Percentiles rank a stretch among this genome's conserved stretches.
Conservation (phyloP, 2,113 vertebrate genomes). For the Pteruthius melanotis region DNA sequence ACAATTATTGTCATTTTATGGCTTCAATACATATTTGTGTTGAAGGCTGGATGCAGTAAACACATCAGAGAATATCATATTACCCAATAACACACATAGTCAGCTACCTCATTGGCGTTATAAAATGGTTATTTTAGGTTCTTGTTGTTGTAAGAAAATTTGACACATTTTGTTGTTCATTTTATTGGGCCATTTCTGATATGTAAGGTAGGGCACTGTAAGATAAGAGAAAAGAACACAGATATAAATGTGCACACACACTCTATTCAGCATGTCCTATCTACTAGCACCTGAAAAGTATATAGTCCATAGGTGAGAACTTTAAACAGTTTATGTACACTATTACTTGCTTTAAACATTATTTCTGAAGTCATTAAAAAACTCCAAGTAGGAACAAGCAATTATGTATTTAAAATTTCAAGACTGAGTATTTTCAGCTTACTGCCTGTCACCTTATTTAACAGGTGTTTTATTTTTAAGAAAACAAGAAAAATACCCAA, state of each 20-base stretch:
- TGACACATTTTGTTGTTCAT: slow-evolving; percentile 25
- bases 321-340: background rate
- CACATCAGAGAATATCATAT: slow-evolving; percentile 14
- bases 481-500: background rate
- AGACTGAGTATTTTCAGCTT: background rate
- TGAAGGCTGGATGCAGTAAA: slow-evolving; percentile 38
- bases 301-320: background rate
- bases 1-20: slow-evolving; percentile 28
- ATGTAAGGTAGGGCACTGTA: background rate
- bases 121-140: slow-evolving; percentile 44
- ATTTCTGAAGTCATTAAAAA: background rate
- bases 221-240: slow-evolving; percentile 1
- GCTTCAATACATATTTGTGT: slow-evolving; percentile 13
- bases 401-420: background rate
- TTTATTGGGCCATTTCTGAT: slow-evolving; percentile 52
- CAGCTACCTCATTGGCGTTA: slow-evolving; percentile 31
- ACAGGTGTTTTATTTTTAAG: background rate
- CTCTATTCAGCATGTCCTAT: background rate
- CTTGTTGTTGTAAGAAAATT: slow-evolving; percentile 35
- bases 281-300: background rate
- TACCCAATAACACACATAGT: slow-evolving; percentile 6
- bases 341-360: background rate
- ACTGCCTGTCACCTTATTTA: background rate
- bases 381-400: background rate
- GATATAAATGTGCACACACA: background rate